Conservation (phyloP, 1,140 invertebrate genomes). For the Pseudomyrmex flavicornis region DNA sequence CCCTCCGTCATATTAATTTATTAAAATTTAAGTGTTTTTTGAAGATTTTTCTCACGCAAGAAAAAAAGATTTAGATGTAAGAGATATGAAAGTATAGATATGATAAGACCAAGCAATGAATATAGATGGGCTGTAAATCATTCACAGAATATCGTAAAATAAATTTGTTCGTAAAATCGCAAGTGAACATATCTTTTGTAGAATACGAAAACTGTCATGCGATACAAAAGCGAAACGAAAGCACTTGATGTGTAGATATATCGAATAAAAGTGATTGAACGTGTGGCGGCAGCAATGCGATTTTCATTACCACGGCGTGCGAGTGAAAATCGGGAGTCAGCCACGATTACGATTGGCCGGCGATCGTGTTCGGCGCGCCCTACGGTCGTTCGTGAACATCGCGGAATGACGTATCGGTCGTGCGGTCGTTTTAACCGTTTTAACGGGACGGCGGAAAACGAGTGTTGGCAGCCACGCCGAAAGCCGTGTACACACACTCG, state of each 20-base stretch:
- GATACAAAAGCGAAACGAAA: slow-evolving; percentile 16
- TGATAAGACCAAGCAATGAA: too few relatives aligned
- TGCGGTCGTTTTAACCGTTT: slow-evolving; percentile 81
- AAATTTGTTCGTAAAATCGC: too few relatives aligned
- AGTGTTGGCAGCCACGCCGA: slow-evolving; percentile 79
- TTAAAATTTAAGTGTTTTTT: too few relatives aligned
- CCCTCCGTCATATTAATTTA: too few relatives aligned
- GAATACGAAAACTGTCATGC: not conserved
- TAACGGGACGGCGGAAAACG: slow-evolving; percentile 79
- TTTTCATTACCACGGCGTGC: slow-evolving; percentile 61
- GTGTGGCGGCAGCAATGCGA: slow-evolving; percentile 30
- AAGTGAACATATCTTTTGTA: not conserved
- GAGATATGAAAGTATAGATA: too few relatives aligned
- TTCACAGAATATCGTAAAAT: too few relatives aligned
- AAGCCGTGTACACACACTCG: slow-evolving; percentile 74
- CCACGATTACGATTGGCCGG: slow-evolving; percentile 75
- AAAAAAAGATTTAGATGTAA: too few relatives aligned
- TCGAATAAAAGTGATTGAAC: slow-evolving; percentile 51
- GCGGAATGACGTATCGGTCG: slow-evolving; percentile 81
- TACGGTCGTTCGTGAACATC: slow-evolving; percentile 65
- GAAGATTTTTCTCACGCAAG: too few relatives aligned
- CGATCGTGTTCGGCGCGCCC: slow-evolving; percentile 69
- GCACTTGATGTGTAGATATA: slow-evolving; percentile 21
- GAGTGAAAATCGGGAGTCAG: slow-evolving; percentile 75
- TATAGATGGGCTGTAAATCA: too few relatives aligned